Evolutionary conservation across 2,888 invertebrate genomes (phyloP).

Genomic region (Acleris holmiana): DNA sequence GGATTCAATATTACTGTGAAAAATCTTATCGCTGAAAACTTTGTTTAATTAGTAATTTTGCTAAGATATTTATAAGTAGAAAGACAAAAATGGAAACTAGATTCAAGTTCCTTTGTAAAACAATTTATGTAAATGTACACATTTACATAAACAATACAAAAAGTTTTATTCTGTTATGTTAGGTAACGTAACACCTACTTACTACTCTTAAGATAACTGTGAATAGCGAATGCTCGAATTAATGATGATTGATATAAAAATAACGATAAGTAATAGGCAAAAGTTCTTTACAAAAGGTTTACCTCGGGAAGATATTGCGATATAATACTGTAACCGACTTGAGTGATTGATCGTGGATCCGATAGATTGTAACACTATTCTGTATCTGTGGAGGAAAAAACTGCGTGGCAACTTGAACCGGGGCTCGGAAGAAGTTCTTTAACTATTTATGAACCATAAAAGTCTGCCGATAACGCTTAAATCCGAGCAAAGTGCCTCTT

Average conservation of each 20-base stretch:
- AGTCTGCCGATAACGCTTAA: slow-evolving; percentile 58
- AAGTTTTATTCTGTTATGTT: too few species aligned
- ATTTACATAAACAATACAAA: too few species aligned
- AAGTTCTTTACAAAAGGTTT: slow-evolving; percentile 33
- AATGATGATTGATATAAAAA: slow-evolving; percentile 22
- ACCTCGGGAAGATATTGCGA: slow-evolving; percentile 27
- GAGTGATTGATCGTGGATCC: slow-evolving; percentile 34
- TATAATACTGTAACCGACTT: slow-evolving; percentile 28
- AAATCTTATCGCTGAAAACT: neutral
- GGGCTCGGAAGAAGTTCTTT: slow-evolving; percentile 53
- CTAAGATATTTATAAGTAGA: too few species aligned
- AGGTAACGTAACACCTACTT: too few species aligned
- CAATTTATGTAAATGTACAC: too few species aligned
- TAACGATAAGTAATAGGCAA: slow-evolving; percentile 32
- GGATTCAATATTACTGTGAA: neutral
- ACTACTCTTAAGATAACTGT: too few species aligned
- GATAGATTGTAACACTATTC: slow-evolving; percentile 35
- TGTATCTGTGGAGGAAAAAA: slow-evolving; percentile 33
- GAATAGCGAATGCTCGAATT: slow-evolving; percentile 1
- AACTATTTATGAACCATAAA: slow-evolving; percentile 68
- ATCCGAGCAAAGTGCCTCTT: slow-evolving; percentile 56
- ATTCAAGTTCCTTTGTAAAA: too few species aligned
- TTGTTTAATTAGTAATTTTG: neutral
- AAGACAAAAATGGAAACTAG: too few species aligned
- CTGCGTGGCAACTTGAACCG: slow-evolving; percentile 38